Evolutionary conservation across 2,888 invertebrate genomes (phyloP).

Genomic region (Tetheella fluctuosa): DNA sequence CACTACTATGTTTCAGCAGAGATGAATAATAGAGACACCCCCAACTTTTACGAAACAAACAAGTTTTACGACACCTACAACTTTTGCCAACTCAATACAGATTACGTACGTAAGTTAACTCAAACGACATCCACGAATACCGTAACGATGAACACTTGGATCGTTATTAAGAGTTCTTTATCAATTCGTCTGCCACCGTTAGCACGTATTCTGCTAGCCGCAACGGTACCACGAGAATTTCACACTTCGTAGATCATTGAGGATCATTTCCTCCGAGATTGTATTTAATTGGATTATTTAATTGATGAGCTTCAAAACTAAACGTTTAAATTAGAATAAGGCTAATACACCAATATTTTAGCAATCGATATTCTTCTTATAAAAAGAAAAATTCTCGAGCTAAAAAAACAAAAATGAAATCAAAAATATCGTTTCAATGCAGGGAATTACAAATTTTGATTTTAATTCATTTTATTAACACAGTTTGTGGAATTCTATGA

Average conservation of each 20-base stretch:
- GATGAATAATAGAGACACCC: no score
- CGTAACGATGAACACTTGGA: slow-evolving; percentile 30
- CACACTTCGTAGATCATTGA: slow-evolving; percentile 42
- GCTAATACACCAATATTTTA: no score
- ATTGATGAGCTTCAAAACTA: not conserved
- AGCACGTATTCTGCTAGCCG: slow-evolving; percentile 27
- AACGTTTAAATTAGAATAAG: not conserved
- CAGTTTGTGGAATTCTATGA: not conserved
- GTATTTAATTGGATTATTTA: not conserved
- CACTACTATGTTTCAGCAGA: not conserved
- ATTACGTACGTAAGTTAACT: slow-evolving; percentile 21
- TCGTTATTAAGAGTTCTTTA: slow-evolving; percentile 39
- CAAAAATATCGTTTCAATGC: not conserved
- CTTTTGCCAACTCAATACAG: not conserved
- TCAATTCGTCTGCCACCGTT: slow-evolving; percentile 43
- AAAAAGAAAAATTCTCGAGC: no score
- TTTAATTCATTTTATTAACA: not conserved
- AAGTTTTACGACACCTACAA: not conserved
- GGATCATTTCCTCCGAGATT: slow-evolving; percentile 6
- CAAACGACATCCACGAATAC: slow-evolving; percentile 17
- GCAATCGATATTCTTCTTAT: no score
- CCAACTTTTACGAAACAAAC: no score
- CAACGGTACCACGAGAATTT: slow-evolving; percentile 46
- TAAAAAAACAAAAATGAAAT: not conserved
- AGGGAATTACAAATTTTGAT: not conserved